Base-by-base conservation (phyloP, 2,797 vertebrate genomes). In the Heteromormyrus szaboi region DNA sequence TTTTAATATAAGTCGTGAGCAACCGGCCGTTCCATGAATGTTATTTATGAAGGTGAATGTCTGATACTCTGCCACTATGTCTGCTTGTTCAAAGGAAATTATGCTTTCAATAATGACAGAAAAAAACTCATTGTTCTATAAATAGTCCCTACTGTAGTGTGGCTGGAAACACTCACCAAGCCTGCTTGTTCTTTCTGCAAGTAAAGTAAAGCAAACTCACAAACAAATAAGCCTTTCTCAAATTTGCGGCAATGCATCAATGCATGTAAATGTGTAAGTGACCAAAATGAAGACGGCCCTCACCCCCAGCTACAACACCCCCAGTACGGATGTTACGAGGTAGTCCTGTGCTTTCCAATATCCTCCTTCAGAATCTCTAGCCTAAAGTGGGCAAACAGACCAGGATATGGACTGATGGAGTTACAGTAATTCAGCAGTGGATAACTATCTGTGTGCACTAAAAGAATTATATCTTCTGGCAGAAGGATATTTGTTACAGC, bases 11-110 rank as follows among this genome's bases (percentile, higher is more conserved):
- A 44, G 37, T 79, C 6, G 37, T n/a, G 44, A 46, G 72, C 72
- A 44, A 79, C 37, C 4, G 5, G 72, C 37, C 41, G 29, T 76
- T 14, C 68, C 33, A 33, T 8, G 37, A 79, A 7, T 79, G 14
- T n/a, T 79, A 46, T 79, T n/a, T 44, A n/a, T n/a, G 41, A 79
- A 79, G 72, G 72, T 79, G 72, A 79, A 79, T 79, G 17, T 79
- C 41, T 79, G 72, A 6, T 37, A 44, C 72, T 44, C 37, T n/a
- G 6, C 41, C 56, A 62, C 56, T 62, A 62, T 62, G 56, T n/a
- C 41, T 79, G 72, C 19, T 19, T 79, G 72, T 79, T 79, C 37
- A 44, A 46, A 46, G 19, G 14, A 79, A 79, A 79, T 79, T 44
- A 79, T 79, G 72, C 37, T 79, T 79, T 79, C 37, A 79, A n/a